These are phyloP conservation scores for Coturnix japonica DNA, from an alignment of 2,113 vertebrate genomes.

Conservation along the genomic window DNA sequence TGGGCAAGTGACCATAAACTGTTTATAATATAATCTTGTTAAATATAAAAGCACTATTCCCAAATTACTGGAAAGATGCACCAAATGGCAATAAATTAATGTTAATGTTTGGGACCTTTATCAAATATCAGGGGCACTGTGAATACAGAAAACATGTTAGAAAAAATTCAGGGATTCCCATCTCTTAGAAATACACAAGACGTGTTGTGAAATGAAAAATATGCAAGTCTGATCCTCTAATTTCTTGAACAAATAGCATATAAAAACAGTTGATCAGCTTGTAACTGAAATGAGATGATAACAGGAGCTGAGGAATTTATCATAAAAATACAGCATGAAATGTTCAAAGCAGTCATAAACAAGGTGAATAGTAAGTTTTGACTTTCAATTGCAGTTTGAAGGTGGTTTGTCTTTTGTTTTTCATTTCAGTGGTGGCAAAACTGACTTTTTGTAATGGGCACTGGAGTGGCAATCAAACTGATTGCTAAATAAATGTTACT, in stretches of 20 bases:
- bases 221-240: neutral
- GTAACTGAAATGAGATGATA: neutral
- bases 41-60: neutral
- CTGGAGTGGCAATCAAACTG: slow-evolving; percentile 46
- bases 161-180: neutral
- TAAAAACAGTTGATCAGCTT: neutral
- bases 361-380: neutral
- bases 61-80: neutral
- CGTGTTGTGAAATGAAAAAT: neutral
- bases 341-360: neutral
- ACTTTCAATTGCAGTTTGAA: slow-evolving; percentile 47
- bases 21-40: neutral
- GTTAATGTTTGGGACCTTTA: neutral
- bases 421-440: slow-evolving; percentile 81
- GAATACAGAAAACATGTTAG: neutral
- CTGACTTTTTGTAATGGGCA: slow-evolving; percentile 36
- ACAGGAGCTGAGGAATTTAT: neutral
- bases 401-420: neutral
- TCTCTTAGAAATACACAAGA: neutral
- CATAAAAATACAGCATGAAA: neutral
- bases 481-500: neutral
- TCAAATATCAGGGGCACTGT: neutral
- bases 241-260: neutral
- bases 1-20: neutral
- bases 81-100: neutral